These are phyloP conservation scores for Halcyon senegalensis DNA, from an alignment of 2,113 vertebrate genomes.

Conservation along the genomic window DNA sequence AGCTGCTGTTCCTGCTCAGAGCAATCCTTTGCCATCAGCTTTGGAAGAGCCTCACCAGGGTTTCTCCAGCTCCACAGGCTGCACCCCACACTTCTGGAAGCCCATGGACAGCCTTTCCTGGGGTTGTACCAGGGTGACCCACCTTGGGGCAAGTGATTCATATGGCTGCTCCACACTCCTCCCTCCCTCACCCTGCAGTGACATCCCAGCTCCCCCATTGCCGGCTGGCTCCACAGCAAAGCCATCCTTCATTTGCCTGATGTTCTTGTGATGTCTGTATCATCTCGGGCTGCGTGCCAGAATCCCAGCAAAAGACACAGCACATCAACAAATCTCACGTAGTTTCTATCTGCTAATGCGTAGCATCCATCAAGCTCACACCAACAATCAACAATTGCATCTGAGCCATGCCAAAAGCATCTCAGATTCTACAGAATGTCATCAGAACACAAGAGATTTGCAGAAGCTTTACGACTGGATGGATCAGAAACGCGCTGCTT, in stretches of 20 bases:
- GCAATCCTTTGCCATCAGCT: not conserved
- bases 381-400: not conserved
- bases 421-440: not conserved
- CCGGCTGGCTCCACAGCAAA: not conserved
- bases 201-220: not conserved
- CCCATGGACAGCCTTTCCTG: rapidly evolving
- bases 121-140: not conserved
- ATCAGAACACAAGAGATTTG: not conserved
- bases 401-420: not conserved
- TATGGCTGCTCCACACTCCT: not conserved
- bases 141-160: rapidly evolving
- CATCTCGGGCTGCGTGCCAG: not conserved
- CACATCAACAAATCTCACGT: not conserved
- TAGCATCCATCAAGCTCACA: not conserved
- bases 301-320: not conserved
- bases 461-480: no score
- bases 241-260: not conserved
- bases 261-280: not conserved
- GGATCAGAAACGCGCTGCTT: not conserved
- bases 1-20: not conserved
- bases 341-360: not conserved
- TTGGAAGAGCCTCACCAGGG: not conserved
- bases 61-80: rapidly evolving
- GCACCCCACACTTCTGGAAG: not conserved
- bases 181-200: rapidly evolving